Evolutionary conservation across 1,140 invertebrate genomes (phyloP).

Genomic region (Drosophila persimilis): DNA sequence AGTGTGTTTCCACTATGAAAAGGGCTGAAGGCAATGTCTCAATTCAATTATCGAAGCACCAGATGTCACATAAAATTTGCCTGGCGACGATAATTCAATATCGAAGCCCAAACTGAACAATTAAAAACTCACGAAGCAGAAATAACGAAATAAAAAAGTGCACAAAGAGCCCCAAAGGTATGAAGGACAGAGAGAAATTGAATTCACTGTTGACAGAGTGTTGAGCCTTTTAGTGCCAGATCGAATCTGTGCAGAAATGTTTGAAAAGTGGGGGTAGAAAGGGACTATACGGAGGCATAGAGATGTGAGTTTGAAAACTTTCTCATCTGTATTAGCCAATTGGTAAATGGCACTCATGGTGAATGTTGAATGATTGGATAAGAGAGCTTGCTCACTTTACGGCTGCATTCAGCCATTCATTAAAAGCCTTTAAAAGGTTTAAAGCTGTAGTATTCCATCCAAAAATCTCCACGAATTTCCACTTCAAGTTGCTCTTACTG

Average conservation of each 20-base stretch:
- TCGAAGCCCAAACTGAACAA: slow-evolving; percentile 29
- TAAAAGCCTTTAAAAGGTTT: no score
- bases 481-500: no score
- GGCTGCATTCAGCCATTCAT: no score
- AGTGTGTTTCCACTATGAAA: not conserved
- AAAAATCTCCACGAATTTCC: no score
- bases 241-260: not conserved
- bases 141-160: slow-evolving; percentile 40
- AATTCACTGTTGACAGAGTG: slow-evolving; percentile 44
- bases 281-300: no score
- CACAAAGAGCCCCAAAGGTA: slow-evolving; percentile 1
- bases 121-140: slow-evolving; percentile 48
- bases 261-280: not conserved
- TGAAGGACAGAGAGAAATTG: slow-evolving; percentile 37
- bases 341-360: no score
- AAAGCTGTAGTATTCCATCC: no score
- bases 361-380: no score
- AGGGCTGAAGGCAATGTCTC: slow-evolving; percentile 4
- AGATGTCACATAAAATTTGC: slow-evolving; percentile 53
- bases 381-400: no score
- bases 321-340: no score
- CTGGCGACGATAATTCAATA: not conserved
- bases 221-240: slow-evolving; percentile 46
- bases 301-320: no score
- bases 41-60: slow-evolving; percentile 25